These are phyloP conservation scores for Watsonalla cultraria DNA, from an alignment of 2,888 invertebrate genomes.

Conservation along the genomic window DNA sequence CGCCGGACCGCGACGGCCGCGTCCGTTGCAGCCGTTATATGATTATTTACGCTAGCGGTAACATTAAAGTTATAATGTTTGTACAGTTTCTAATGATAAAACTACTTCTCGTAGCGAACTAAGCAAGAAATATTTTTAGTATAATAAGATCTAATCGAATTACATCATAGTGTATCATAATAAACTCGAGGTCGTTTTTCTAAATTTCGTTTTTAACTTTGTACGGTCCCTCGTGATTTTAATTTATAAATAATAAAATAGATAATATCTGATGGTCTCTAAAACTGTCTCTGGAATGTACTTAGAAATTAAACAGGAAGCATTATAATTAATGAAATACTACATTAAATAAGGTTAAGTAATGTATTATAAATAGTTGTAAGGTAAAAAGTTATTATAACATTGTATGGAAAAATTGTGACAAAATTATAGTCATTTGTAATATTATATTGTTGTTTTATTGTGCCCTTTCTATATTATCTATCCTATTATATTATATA, in stretches of 20 bases:
- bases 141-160: constrained; percentile 77
- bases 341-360: constrained; percentile 73
- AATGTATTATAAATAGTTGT: constrained; percentile 77
- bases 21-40: constrained; percentile 35
- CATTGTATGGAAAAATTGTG: constrained; percentile 80
- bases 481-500: background rate
- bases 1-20: constrained; percentile 33
- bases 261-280: constrained; percentile 35
- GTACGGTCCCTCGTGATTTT: constrained; percentile 57
- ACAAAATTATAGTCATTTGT: constrained; percentile 81
- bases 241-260: constrained; percentile 43
- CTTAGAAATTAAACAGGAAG: constrained; percentile 73
- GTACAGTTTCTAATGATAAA: constrained; percentile 74
- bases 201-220: constrained; percentile 61
- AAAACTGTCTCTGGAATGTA: constrained; percentile 68
- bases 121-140: constrained; percentile 76
- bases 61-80: constrained; percentile 63
- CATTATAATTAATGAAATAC: constrained; percentile 75
- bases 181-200: constrained; percentile 58
- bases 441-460: constrained; percentile 75
- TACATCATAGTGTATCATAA: constrained; percentile 73
- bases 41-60: constrained; percentile 54
- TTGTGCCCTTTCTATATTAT: constrained; percentile 20
- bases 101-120: constrained; percentile 69
- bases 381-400: constrained; percentile 79